These are phyloP conservation scores for Drosophila lowei DNA, from an alignment of 1,140 invertebrate genomes.

Conservation along the genomic window DNA sequence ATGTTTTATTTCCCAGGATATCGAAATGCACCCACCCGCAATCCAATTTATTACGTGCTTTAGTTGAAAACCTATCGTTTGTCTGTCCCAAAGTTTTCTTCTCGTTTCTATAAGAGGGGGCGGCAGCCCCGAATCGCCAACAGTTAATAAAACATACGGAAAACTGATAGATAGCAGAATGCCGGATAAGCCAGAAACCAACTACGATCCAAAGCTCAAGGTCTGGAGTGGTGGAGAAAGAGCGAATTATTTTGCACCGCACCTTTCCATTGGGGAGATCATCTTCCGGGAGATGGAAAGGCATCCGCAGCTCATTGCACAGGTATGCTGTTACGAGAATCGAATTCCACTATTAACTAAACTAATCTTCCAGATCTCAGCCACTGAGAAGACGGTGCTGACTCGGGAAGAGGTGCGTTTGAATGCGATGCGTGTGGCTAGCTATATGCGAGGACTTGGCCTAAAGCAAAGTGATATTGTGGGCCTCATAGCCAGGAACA, in stretches of 20 bases:
- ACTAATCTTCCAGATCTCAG: slow-evolving; percentile 24
- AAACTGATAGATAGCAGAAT: neutral
- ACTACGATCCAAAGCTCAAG: slow-evolving; percentile 38
- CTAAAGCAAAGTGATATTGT: slow-evolving; percentile 37
- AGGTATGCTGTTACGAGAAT: neutral
- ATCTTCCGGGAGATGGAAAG: slow-evolving; percentile 37
- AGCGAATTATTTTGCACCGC: slow-evolving; percentile 18
- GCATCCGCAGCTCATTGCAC: slow-evolving; percentile 29
- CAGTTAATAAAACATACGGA: neutral
- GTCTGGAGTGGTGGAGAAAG: slow-evolving; percentile 37
- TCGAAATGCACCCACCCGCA: too few species aligned
- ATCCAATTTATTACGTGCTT: too few species aligned
- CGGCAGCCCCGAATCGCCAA: neutral
- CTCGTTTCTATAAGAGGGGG: too few species aligned
- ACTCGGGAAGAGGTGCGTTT: slow-evolving; percentile 26
- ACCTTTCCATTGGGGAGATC: slow-evolving; percentile 45
- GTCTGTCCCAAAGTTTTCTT: too few species aligned
- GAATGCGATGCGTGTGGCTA: slow-evolving; percentile 29
- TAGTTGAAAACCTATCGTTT: too few species aligned
- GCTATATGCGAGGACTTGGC: slow-evolving; percentile 9
- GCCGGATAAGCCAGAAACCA: slow-evolving; percentile 15
- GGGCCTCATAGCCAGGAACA: slow-evolving; percentile 54
- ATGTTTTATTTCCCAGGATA: too few species aligned
- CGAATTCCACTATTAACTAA: neutral
- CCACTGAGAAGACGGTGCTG: slow-evolving; percentile 20